A percentile compares a stretch with the other conserved stretches of the same genome.
Conservation (phyloP, 1,140 invertebrate genomes). For the Drosophila kanapiae region DNA sequence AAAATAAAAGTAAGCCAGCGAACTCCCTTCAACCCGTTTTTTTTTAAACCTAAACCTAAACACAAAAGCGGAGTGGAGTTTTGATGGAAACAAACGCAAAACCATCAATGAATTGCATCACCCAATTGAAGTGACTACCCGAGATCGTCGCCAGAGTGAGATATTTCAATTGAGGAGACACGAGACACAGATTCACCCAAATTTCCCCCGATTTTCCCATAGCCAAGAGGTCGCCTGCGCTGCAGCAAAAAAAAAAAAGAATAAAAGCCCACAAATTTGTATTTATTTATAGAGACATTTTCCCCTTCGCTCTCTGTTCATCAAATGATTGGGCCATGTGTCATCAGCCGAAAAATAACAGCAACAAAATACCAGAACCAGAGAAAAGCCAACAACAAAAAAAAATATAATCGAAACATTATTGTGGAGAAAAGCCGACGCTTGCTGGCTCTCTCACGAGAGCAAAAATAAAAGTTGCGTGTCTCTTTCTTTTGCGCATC, state of each 20-base stretch:
- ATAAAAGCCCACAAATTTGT: constrained; percentile 11
- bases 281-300: constrained; percentile 25
- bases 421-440: constrained; percentile 36
- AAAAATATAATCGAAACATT: constrained; percentile 22
- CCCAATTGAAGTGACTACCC: constrained; percentile 42
- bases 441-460: constrained; percentile 1
- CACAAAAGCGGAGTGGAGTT: constrained; percentile 6
- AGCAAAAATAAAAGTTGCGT: constrained; percentile 8
- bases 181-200: background rate
- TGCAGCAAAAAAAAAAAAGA: too few species aligned
- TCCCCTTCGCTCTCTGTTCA: background rate
- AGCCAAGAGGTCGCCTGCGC: constrained; percentile 9
- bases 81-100: constrained; percentile 44
- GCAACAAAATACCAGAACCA: constrained; percentile 7
- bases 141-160: background rate
- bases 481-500: constrained; percentile 13
- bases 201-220: constrained; percentile 17
- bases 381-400: constrained; percentile 12
- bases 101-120: constrained; percentile 68
- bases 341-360: constrained; percentile 44
- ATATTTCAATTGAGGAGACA: constrained; percentile 3
- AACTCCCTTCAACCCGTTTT: constrained; percentile 37
- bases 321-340: constrained; percentile 57
- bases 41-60: constrained; percentile 2
- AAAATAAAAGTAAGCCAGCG: constrained; percentile 37